Base-by-base conservation (phyloP, 2,113 vertebrate genomes). In the Polypterus bichir region DNA sequence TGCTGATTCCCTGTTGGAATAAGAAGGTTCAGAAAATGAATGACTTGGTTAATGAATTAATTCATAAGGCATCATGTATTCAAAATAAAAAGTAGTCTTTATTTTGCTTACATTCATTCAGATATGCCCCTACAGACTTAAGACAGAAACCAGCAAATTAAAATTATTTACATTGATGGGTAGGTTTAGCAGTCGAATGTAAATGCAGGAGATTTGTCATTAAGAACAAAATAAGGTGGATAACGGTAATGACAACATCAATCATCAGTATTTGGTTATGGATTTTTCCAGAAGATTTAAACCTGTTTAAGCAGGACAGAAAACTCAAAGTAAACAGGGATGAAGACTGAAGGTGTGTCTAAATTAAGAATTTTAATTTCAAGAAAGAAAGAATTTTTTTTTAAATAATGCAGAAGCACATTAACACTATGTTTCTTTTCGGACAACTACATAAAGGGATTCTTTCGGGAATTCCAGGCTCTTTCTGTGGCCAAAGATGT, bases 401-500 rank as follows among this genome's bases (percentile, higher is more conserved):
- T 27, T 27, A 27, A 27, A 27, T 27, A 27, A 27, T 48, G 11
- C 9, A 65, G 61, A 65, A 45, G 59, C 64, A 44, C 9, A 55
- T 46, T 47, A 67, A 64, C 48, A 68, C 46, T 45, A 54, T 56
- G 46, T 59, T 49, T 65, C 64, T 54, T 57, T 71, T 72, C 66
- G 73, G 75, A 75, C 62, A 52, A 66, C 64, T 63, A 77, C 70
- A 77, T 77, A 79, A 83, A 71, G 78, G 76, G 83, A 81, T 81
- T 84, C 79, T 83, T 71, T 71, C 55, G 54, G 67, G 65, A 69
- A 73, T 73, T 64, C 64, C 53, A 7, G 60, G 54, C 27, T 66
- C 66, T 62, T 56, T 62, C 46, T 70, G 68, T 73, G 73, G 60
- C 45, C 62, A 62, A 62, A 61, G 69, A 73, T 66, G 74, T 71